Conservation (phyloP, 2,113 vertebrate genomes). For the Aldabrachelys gigantea region DNA sequence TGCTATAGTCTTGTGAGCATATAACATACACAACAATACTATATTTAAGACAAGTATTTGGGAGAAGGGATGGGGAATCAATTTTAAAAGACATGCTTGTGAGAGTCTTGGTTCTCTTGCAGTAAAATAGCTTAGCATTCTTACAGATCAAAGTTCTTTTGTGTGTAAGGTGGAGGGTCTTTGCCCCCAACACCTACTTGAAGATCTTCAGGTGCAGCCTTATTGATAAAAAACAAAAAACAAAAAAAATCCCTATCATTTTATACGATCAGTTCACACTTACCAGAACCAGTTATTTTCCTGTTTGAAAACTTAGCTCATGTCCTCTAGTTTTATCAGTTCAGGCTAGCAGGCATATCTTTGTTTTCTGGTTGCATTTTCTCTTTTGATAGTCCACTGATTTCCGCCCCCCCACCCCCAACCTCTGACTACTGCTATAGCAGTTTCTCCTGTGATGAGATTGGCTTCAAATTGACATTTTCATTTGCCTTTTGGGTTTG, state of each 20-base stretch:
- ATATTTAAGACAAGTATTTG: not conserved
- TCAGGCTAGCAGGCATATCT: not conserved
- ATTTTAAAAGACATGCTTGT: not conserved
- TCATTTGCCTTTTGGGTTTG: slow-evolving; percentile 18
- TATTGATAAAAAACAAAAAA: not conserved
- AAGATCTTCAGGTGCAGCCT: not conserved
- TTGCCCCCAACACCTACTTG: not conserved
- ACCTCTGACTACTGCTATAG: not conserved
- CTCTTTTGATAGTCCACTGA: not conserved
- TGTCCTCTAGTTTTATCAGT: no score
- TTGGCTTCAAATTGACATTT: no score
- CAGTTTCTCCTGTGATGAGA: not conserved
- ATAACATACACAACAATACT: not conserved
- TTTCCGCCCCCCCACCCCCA: not conserved
- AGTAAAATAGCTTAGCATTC: not conserved
- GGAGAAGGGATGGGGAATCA: not conserved
- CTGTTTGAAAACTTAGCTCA: not conserved
- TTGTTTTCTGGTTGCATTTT: not conserved
- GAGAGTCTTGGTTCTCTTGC: not conserved
- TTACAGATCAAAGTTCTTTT: not conserved
- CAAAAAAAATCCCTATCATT: not conserved
- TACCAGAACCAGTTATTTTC: not conserved
- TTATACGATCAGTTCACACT: not conserved
- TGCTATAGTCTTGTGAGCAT: not conserved
- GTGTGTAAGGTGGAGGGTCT: not conserved